These are phyloP conservation scores for Leuctra nigra DNA, from an alignment of 2,888 invertebrate genomes.

Conservation along the genomic window DNA sequence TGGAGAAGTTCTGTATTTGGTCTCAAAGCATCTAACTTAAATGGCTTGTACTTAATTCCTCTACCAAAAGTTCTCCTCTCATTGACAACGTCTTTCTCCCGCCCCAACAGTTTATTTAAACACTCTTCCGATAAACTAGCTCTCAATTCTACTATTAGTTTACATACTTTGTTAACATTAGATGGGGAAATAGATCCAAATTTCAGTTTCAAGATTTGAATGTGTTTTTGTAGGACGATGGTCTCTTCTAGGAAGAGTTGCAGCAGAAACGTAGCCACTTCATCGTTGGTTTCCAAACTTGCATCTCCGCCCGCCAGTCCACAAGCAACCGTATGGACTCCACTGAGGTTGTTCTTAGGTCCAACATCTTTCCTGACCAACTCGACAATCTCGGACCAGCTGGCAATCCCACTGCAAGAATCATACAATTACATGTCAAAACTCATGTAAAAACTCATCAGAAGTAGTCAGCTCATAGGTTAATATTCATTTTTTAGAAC, in stretches of 20 bases:
- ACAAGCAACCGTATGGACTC: constrained; percentile 39
- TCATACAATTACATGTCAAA: no score
- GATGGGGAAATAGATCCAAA: constrained; percentile 51
- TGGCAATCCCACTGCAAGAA: constrained; percentile 37
- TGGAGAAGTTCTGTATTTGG: constrained; percentile 42
- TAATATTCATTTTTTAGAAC: background rate
- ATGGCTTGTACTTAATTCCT: constrained; percentile 16
- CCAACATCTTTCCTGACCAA: constrained; percentile 40
- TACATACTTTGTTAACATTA: constrained; percentile 51
- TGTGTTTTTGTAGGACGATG: constrained; percentile 51
- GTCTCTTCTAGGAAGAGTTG: constrained; percentile 55
- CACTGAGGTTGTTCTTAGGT: constrained; percentile 41
- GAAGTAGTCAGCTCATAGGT: background rate
- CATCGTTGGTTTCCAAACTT: constrained; percentile 52
- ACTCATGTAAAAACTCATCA: no score
- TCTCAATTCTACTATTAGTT: constrained; percentile 38
- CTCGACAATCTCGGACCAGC: constrained; percentile 46
- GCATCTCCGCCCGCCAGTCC: constrained; percentile 45
- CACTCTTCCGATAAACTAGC: constrained; percentile 37
- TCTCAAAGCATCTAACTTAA: constrained; percentile 32
- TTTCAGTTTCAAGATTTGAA: constrained; percentile 49
- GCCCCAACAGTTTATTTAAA: constrained; percentile 40
- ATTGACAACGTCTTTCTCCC: background rate
- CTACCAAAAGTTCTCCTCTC: constrained; percentile 19
- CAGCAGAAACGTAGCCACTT: constrained; percentile 54